Conservation (phyloP, 2,888 invertebrate genomes). For the Pherbina coryleti region DNA sequence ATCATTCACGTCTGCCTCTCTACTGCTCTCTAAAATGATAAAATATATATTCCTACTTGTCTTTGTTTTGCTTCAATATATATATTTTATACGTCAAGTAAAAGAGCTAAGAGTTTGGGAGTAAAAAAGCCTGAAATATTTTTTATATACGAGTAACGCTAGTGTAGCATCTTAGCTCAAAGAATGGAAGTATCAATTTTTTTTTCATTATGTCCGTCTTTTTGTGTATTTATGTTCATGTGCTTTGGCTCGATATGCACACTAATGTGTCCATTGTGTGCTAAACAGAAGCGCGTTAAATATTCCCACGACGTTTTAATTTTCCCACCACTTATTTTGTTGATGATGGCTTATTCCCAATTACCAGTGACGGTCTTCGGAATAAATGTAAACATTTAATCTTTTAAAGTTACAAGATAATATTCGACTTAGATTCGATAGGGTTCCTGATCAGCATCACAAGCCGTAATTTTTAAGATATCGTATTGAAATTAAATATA, state of each 20-base stretch:
- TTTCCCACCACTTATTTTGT: constrained; percentile 41
- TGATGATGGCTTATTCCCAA: neutral
- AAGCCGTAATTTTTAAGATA: too few species aligned
- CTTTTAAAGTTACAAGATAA: too few species aligned
- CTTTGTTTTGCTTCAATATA: too few species aligned
- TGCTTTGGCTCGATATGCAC: constrained; percentile 51
- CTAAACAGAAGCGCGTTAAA: constrained; percentile 55
- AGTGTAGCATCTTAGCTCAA: neutral
- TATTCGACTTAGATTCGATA: neutral
- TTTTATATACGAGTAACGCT: too few species aligned
- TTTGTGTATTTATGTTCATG: constrained; percentile 4
- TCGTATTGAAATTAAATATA: too few species aligned
- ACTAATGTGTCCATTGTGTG: constrained; percentile 64
- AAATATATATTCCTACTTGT: too few species aligned
- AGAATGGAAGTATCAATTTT: neutral
- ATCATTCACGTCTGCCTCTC: too few species aligned
- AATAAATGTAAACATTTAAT: neutral
- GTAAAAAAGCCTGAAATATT: too few species aligned
- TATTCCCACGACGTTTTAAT: constrained; percentile 48
- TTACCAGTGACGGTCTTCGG: neutral
- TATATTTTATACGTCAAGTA: too few species aligned
- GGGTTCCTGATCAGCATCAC: too few species aligned
- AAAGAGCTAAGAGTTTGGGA: too few species aligned
- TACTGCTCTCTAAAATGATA: too few species aligned
- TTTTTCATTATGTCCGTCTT: neutral